Percentiles rank a stretch among this genome's conserved stretches.
Evolutionary conservation across 2,888 invertebrate species (phyloP).

Genomic region (Leptopilina syphax): DNA sequence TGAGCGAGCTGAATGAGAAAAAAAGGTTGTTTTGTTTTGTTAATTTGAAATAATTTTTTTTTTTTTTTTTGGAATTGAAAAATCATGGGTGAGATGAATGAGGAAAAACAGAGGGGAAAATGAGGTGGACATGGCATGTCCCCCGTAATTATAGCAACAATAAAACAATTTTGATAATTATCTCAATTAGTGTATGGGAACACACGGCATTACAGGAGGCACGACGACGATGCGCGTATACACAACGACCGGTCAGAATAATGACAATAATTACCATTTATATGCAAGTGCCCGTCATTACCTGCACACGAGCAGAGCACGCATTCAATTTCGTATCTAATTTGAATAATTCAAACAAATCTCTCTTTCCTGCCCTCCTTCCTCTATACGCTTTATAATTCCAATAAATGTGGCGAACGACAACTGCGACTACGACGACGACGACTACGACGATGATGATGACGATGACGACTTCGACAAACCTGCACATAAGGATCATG

Average conservation of each 20-base stretch:
- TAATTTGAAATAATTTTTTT: no score
- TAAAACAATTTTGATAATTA: constrained; percentile 77
- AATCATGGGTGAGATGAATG: constrained; percentile 40
- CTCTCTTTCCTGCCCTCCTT: constrained; percentile 76
- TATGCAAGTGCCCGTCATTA: constrained; percentile 76
- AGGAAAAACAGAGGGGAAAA: constrained; percentile 52
- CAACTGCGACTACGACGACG: constrained; percentile 43
- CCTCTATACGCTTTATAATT: constrained; percentile 74
- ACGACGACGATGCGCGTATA: constrained; percentile 60
- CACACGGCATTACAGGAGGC: constrained; percentile 71
- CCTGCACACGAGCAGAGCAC: constrained; percentile 76
- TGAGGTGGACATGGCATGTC: constrained; percentile 70
- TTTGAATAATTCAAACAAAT: constrained; percentile 77
- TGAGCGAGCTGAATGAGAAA: no score
- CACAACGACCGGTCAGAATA: constrained; percentile 75
- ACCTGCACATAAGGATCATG: constrained; percentile 31
- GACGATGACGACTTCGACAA: constrained; percentile 64
- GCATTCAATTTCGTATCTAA: constrained; percentile 76
- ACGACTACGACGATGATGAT: constrained; percentile 62
- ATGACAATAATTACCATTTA: constrained; percentile 77
- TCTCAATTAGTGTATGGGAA: constrained; percentile 76
- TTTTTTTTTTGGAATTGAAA: no score
- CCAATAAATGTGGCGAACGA: constrained; percentile 69
- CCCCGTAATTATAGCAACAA: constrained; percentile 76
- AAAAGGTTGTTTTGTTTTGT: no score